Percentiles rank a stretch among this genome's conserved stretches.
Evolutionary conservation across 2,797 vertebrate genomes (phyloP).

Genomic region (Myiotriccus ornatus): DNA sequence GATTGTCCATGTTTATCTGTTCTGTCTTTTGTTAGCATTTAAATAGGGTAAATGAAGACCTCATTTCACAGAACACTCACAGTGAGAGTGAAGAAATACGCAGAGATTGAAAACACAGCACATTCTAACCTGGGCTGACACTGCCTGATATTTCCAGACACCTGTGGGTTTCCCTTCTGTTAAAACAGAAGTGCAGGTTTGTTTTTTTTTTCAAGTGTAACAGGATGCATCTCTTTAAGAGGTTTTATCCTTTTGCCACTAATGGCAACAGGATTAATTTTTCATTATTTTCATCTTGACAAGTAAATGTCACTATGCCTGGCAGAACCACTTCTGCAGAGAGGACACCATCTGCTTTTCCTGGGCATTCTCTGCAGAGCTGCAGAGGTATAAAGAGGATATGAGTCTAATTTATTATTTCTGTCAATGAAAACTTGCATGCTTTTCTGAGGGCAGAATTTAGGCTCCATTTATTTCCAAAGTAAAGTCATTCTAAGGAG

Average conservation of each 20-base stretch:
- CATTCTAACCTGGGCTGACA: not conserved
- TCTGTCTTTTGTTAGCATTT: not conserved
- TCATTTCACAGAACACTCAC: not conserved
- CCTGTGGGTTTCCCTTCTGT: not conserved
- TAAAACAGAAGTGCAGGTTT: not conserved
- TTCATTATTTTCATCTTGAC: slow-evolving; percentile 39
- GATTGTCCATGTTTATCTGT: not conserved
- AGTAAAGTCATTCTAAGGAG: not conserved
- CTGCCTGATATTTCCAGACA: not conserved
- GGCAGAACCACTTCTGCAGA: not conserved
- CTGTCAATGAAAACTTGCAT: not conserved
- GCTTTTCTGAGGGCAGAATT: not conserved
- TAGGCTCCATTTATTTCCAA: not conserved
- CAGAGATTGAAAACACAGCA: not conserved
- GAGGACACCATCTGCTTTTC: not conserved
- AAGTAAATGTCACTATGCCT: not conserved
- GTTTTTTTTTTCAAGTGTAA: not conserved
- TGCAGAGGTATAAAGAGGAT: not conserved
- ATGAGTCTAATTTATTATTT: not conserved
- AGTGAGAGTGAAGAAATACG: accelerated
- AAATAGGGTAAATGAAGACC: not conserved
- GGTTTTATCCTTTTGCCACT: not conserved
- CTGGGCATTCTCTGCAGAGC: not conserved
- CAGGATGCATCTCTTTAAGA: not conserved
- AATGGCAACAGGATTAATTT: slow-evolving; percentile 25